Base-by-base conservation (phyloP, 2,888 invertebrate genomes). In the Eurytoma adleriae region DNA sequence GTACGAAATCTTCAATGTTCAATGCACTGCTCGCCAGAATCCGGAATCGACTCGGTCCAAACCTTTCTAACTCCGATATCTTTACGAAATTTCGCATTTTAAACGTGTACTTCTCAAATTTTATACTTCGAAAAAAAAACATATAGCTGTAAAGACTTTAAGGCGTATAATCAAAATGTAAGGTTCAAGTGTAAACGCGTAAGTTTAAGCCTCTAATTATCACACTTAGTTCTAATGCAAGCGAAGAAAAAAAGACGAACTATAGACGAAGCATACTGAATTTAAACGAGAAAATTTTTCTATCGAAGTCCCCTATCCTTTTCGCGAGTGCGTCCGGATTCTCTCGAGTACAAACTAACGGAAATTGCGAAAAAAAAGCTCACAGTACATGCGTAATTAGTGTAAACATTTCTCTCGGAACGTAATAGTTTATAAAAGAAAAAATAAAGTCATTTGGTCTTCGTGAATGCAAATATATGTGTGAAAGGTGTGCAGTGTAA, bases 111-210 rank as follows among this genome's bases (percentile, higher is more conserved):
- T 7, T 62, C 54, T 40, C 40, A 50, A 20, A 77, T 72, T 76
- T 76, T 67, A 71, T 67, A 80, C 56, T 68, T 80, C 16, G n/a
- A 52, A 66, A 57, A 57, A 69, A 54, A 56, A 52, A 56, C 61
- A 50, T 57, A 40, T 80, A 80, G 59, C 13, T 48, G 20, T 74
- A 52, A 69, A 61, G 64, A 56, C 30, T 69, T 72, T 62, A 62
- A 61, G 52, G 48, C 30, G 59, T 74, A 68, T 75, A 72, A 56
- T 77, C 72, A 80, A 80, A 69, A 70, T 73, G 62, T 78, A 77
- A 72, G 27, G 40, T 52, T 14, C 52, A 40, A 62, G 24, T 54
- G 20, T 62, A 16, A 54, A 64, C 18, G 5, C 54, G 27, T 48
- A 54, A 57, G 30, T 50, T 24, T 40, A 27, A 24, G 30, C 52